Conservation (phyloP, 2,888 invertebrate species). For the Sinodicranocentrus sp. region DNA sequence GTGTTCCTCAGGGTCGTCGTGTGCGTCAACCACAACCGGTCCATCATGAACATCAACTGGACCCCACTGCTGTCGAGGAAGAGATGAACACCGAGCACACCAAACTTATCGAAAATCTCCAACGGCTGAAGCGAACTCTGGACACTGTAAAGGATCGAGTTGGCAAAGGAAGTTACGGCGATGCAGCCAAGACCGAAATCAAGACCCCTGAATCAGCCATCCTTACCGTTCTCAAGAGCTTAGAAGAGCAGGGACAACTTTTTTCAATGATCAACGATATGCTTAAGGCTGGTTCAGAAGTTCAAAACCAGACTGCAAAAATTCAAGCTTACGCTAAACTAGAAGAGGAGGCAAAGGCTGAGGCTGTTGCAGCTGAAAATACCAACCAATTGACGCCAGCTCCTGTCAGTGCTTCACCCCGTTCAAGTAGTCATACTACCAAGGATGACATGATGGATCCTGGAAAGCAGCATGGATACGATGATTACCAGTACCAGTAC, state of each 20-base stretch:
- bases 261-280: conserved; percentile 56
- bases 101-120: conserved; percentile 47
- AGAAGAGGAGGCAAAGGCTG: conserved; percentile 20
- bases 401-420: not conserved
- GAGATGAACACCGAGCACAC: conserved; percentile 28
- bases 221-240: conserved; percentile 41
- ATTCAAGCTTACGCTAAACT: conserved; percentile 6
- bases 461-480: conserved; percentile 34
- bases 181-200: conserved; percentile 22
- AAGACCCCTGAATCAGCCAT: conserved; percentile 48
- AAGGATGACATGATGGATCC: not conserved
- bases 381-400: conserved; percentile 31
- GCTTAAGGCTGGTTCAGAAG: conserved; percentile 49
- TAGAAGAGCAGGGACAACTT: conserved; percentile 50
- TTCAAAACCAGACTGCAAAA: conserved; percentile 45
- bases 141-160: conserved; percentile 38
- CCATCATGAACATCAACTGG: conserved; percentile 9
- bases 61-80: conserved; percentile 20
- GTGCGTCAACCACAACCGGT: conserved; percentile 4
- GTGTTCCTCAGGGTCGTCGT: conserved; percentile 32
- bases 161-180: conserved; percentile 22
- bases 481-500: conserved; percentile 57
- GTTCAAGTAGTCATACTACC: not conserved
- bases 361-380: conserved; percentile 23
- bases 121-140: conserved; percentile 41